Evolutionary conservation across 1,140 invertebrate genomes (phyloP).

Genomic region (Tetramorium alpestre): DNA sequence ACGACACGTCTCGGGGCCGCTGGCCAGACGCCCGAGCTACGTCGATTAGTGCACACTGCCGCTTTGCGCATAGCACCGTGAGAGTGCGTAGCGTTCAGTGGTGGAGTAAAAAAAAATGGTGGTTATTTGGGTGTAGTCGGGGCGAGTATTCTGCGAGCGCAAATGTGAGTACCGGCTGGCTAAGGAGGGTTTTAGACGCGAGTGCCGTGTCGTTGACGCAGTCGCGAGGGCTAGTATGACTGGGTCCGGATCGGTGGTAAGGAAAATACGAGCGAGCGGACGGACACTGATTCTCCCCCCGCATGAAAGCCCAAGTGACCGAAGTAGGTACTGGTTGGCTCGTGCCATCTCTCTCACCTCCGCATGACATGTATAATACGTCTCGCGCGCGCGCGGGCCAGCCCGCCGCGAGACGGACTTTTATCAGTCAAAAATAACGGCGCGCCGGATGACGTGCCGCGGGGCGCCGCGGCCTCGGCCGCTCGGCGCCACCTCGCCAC

Average conservation of each 20-base stretch:
- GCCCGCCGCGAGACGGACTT: too few species aligned
- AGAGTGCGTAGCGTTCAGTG: conserved; percentile 72
- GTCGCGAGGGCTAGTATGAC: conserved; percentile 72
- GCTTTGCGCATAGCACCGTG: conserved; percentile 72
- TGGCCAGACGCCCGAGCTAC: background rate
- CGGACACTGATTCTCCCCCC: conserved; percentile 59
- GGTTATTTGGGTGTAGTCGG: conserved; percentile 85
- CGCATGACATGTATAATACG: conserved; percentile 73
- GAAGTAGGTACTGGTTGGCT: conserved; percentile 69
- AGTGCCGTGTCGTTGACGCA: conserved; percentile 72
- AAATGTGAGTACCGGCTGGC: conserved; percentile 81
- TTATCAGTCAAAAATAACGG: conserved; percentile 70
- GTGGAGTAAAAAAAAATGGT: conserved; percentile 81
- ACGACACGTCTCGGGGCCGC: too few species aligned
- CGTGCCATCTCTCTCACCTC: conserved; percentile 42
- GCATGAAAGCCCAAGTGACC: conserved; percentile 61
- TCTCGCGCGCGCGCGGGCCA: background rate
- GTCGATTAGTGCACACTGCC: conserved; percentile 28
- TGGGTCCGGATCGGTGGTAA: conserved; percentile 61
- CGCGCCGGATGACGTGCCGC: conserved; percentile 45
- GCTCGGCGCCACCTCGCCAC: conserved; percentile 17
- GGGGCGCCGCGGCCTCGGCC: conserved; percentile 24
- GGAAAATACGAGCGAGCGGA: conserved; percentile 59
- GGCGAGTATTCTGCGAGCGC: conserved; percentile 77
- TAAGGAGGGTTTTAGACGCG: conserved; percentile 57